Base-by-base conservation (phyloP, 2,113 vertebrate species). In the Daubentonia madagascariensis region DNA sequence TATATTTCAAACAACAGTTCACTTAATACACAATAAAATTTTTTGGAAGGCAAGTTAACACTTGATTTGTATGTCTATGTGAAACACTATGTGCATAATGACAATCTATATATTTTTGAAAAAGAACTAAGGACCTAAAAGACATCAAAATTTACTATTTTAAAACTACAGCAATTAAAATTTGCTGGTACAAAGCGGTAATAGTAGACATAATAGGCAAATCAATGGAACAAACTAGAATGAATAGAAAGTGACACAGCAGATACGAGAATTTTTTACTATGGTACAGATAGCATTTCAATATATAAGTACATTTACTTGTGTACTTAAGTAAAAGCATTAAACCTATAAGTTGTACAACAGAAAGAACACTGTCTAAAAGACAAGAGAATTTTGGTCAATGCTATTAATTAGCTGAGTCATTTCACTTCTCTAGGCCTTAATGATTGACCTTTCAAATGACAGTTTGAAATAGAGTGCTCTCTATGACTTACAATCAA, bases 131-230 rank as follows among this genome's bases (percentile, higher is more conserved):
- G 32, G 11, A 86, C 25, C 48, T 91, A 83, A 3, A 91, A 78
- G 45, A 85, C 35, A 89, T 92, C 35, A 80, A 73, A 85, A 80
- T 87, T 75, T 83, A 84, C 25, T 78, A 59, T 84, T 88, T 87
- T 45, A 81, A 90, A 94, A 73, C 65, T 76, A 61, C 6, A 86
- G 20, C 61, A 78, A 78, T 67, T 57, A 93, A 90, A 96, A 96
- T 84, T 40, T 91, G 87, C 81, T 79, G 61, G 37, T 17, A 23
- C 10, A 65, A 40, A 86, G 25, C 48, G 32, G 7, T 48, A 37
- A 32, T 4, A 83, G 37, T 35, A 78, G 16, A 83, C 20, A 73
- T 57, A 87, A 83, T 5, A 85, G 68, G 48, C 65, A 87, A 57
- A 79, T 88, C 40, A 59, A 67, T 37, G 8, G 17, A 70, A 81